A percentile compares a stretch with the other conserved stretches of the same genome.
Conservation (phyloP, 2,113 vertebrate species). For the Erinaceus europaeus region DNA sequence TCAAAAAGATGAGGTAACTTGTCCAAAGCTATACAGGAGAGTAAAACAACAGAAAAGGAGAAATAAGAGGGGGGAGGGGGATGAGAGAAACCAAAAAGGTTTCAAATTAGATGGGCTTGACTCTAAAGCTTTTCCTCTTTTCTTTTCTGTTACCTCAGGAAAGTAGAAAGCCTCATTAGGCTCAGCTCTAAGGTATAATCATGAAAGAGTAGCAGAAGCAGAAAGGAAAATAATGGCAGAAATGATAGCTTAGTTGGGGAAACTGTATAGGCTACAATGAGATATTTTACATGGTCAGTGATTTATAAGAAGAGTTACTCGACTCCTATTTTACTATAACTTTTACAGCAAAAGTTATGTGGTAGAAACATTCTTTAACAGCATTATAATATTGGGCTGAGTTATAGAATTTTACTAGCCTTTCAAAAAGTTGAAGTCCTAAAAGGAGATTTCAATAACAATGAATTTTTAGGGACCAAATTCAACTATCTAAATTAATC, state of each 20-base stretch:
- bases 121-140: neutral
- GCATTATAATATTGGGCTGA: neutral
- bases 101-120: neutral
- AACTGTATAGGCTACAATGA: neutral
- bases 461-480: neutral
- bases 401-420: too few relatives aligned
- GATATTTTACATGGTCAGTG: neutral
- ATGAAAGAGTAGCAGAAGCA: neutral
- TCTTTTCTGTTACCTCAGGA: neutral
- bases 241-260: neutral
- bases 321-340: neutral
- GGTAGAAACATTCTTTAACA: neutral
- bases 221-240: neutral
- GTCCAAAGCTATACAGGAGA: too few relatives aligned
- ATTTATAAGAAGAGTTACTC: neutral
- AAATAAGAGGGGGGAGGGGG: too few relatives aligned
- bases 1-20: conserved; percentile 10
- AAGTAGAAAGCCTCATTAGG: neutral
- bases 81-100: too few relatives aligned
- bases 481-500: neutral
- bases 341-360: neutral
- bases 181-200: neutral
- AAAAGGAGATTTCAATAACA: neutral
- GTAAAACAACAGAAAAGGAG: too few relatives aligned
- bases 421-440: neutral